Conservation (phyloP, 1,140 invertebrate genomes). For the Diprion similis region DNA sequence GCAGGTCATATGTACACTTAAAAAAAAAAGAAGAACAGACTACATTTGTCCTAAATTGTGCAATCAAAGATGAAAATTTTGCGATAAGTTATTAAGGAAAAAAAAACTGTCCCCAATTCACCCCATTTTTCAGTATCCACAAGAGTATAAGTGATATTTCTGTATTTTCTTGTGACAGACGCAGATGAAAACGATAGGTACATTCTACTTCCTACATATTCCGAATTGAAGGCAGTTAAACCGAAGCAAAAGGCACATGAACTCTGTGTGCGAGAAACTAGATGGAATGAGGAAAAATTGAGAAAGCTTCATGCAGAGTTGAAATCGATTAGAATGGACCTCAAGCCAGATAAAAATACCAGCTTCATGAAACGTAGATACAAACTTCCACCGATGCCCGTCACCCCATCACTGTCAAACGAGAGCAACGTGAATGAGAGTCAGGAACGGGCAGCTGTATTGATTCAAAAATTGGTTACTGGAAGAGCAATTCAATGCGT, state of each 20-base stretch:
- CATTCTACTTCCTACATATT: constrained; percentile 41
- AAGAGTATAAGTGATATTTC: constrained; percentile 1
- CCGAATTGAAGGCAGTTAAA: constrained; percentile 39
- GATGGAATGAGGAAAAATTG: constrained; percentile 68
- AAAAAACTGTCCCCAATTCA: no score
- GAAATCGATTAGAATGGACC: constrained; percentile 43
- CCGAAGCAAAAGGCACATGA: constrained; percentile 41
- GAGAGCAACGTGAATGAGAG: constrained; percentile 63
- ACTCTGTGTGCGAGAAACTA: constrained; percentile 66
- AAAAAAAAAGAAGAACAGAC: constrained; percentile 7
- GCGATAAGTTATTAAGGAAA: background rate
- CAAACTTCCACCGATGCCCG: constrained; percentile 53
- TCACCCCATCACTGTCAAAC: constrained; percentile 66
- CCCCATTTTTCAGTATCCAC: no score
- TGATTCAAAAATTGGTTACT: constrained; percentile 71
- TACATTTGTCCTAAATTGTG: background rate
- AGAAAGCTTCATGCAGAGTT: constrained; percentile 66
- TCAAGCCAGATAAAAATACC: constrained; percentile 19
- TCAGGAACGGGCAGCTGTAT: constrained; percentile 65
- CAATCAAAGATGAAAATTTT: background rate
- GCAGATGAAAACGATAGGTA: constrained; percentile 45
- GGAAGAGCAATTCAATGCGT: constrained; percentile 74
- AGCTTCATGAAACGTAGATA: constrained; percentile 39
- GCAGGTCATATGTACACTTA: background rate
- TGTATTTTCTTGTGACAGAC: constrained; percentile 30